Evolutionary conservation across 30 jellyfish, hydroid and myxozoan species (phyloP).

Genomic region (Aurelia aurita): DNA sequence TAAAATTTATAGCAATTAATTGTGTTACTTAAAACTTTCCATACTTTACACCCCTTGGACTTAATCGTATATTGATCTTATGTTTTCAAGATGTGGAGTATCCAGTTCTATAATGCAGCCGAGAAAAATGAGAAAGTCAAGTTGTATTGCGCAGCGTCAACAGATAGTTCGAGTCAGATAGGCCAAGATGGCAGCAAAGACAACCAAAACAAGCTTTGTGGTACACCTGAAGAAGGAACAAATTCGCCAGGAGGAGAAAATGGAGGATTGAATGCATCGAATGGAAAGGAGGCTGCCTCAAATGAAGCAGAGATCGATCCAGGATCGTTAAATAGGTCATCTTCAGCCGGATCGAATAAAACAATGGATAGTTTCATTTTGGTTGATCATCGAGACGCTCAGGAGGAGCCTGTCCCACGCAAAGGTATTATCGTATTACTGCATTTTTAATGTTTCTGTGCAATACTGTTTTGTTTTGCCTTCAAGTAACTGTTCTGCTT

Average conservation of each 20-base stretch:
- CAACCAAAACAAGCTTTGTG: background rate
- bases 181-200: background rate
- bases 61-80: too few species aligned
- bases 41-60: too few species aligned
- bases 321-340: constrained; percentile 18
- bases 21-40: too few species aligned
- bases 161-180: background rate
- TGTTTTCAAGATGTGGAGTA: constrained; percentile 89
- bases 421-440: constrained; percentile 1
- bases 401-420: constrained; percentile 4
- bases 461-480: background rate
- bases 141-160: background rate
- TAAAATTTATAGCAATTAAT: background rate
- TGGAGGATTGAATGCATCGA: background rate
- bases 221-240: background rate
- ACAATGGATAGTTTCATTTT: constrained; percentile 23
- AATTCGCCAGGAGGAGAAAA: background rate
- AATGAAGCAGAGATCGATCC: background rate
- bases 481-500: too few species aligned
- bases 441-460: background rate
- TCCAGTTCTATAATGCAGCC: constrained; percentile 75
- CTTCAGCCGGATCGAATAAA: constrained; percentile 17
- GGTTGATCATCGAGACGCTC: constrained; percentile 49
- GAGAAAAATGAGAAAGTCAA: constrained; percentile 22
- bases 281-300: background rate